Evolutionary conservation across 2,113 vertebrate genomes (phyloP).

Genomic region (Sebastes schlegelii): DNA sequence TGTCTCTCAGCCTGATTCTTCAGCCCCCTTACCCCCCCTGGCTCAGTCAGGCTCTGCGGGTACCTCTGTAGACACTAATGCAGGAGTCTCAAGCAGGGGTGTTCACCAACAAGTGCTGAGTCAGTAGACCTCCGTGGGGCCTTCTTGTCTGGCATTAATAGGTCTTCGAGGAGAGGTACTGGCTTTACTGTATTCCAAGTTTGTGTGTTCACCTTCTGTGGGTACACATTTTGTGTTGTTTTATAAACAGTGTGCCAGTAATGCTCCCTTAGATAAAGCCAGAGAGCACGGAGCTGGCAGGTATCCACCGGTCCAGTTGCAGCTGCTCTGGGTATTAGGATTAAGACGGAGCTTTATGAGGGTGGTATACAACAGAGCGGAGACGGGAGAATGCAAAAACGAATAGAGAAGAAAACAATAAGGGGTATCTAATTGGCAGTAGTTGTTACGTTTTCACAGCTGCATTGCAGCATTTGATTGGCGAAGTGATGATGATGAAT

Average conservation of each 20-base stretch:
- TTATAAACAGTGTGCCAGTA: constrained; percentile 62
- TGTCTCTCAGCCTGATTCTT: neutral
- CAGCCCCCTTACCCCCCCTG: constrained; percentile 10
- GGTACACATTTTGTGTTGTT: constrained; percentile 67
- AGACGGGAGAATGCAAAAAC: constrained; percentile 9
- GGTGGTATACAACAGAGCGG: constrained; percentile 1
- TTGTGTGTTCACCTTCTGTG: constrained; percentile 59
- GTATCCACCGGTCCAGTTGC: constrained; percentile 45
- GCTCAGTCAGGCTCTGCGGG: neutral
- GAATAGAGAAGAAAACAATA: constrained; percentile 23
- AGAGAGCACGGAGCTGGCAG: constrained; percentile 59
- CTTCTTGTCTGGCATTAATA: constrained; percentile 75
- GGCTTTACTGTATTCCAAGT: constrained; percentile 64
- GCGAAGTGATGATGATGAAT: constrained; percentile 40
- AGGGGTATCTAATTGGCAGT: constrained; percentile 15
- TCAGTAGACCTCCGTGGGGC: constrained; percentile 64
- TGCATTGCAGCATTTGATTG: constrained; percentile 28
- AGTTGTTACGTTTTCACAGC: constrained; percentile 4
- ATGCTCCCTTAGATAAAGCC: constrained; percentile 62
- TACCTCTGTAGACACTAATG: constrained; percentile 7
- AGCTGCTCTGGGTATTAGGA: constrained; percentile 48
- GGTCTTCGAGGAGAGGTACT: constrained; percentile 56
- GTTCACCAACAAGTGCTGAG: constrained; percentile 60
- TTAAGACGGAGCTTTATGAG: constrained; percentile 53
- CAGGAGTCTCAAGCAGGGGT: constrained; percentile 17